A percentile compares a stretch with the other conserved stretches of the same genome.
Conservation (phyloP, 1,140 invertebrate genomes). For the Lordiphosa clarofinis region DNA sequence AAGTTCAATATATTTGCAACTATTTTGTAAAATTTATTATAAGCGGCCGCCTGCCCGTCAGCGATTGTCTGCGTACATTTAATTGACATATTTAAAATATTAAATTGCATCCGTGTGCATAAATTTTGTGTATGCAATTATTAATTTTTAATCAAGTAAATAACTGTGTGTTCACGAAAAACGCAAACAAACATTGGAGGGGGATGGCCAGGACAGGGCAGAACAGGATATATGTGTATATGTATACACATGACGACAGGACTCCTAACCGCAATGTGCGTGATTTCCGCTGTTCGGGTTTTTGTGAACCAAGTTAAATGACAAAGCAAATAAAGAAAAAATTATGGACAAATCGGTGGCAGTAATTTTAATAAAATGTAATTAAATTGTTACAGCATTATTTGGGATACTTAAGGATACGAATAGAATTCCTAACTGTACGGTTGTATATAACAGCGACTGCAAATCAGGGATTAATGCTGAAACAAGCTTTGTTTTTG, state of each 20-base stretch:
- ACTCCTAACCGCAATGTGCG: conserved; percentile 47
- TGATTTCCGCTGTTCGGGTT: conserved; percentile 46
- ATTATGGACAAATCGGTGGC: no score
- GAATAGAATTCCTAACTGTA: no score
- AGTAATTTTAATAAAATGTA: no score
- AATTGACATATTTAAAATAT: conserved; percentile 79
- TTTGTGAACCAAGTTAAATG: conserved; percentile 34
- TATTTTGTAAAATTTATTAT: conserved; percentile 61
- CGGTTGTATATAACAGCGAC: no score
- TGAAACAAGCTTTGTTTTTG: no score
- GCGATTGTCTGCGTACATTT: conserved; percentile 53
- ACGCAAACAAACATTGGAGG: conserved; percentile 22
- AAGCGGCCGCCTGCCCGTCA: conserved; percentile 62
- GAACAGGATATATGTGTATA: no score
- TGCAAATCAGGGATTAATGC: no score
- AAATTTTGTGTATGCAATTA: conserved; percentile 54
- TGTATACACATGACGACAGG: conserved; percentile 25
- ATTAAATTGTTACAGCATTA: no score
- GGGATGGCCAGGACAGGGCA: not conserved
- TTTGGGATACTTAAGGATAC: no score
- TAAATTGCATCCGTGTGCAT: conserved; percentile 71
- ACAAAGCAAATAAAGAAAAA: conserved; percentile 28
- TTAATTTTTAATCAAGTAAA: conserved; percentile 77
- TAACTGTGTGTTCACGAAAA: conserved; percentile 40
- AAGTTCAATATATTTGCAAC: conserved; percentile 73